phyloP scores from a whole-genome alignment of 1,140 invertebrate genomes.

The Heliconius congener region DNA sequence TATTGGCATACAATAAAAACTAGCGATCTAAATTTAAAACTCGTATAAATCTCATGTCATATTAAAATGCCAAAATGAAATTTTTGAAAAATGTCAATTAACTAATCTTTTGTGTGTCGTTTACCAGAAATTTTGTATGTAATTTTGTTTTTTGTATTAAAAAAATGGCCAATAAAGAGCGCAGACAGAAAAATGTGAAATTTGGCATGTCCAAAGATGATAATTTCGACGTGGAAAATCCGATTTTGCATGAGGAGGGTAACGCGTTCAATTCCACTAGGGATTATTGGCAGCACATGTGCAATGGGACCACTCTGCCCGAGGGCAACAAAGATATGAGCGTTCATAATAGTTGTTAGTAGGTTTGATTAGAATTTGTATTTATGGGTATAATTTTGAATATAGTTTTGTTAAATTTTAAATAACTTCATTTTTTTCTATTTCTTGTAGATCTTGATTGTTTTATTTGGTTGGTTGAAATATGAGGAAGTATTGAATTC shows the following conservation, averaged over 20 bases:
- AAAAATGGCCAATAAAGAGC: conserved; percentile 57
- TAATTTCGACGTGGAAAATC: conserved; percentile 50
- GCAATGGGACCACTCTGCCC: conserved; percentile 32
- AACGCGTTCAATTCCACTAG: conserved; percentile 55
- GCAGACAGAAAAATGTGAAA: conserved; percentile 63
- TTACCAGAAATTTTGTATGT: conserved; percentile 55
- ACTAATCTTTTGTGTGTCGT: conserved; percentile 49
- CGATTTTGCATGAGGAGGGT: conserved; percentile 46
- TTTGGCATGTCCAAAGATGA: conserved; percentile 68
- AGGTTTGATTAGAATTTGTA: background rate
- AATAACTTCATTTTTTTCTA: too few species aligned
- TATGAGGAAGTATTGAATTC: too few species aligned
- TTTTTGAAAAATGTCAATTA: conserved; percentile 37
- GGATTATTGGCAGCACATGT: conserved; percentile 68
- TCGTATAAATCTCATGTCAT: background rate
- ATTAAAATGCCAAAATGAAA: background rate
- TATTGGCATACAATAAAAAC: background rate
- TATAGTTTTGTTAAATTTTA: too few species aligned
- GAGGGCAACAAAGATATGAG: conserved; percentile 43
- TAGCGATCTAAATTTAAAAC: conserved; percentile 26
- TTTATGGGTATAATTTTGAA: background rate
- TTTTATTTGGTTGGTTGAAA: too few species aligned
- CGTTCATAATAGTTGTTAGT: conserved; percentile 45
- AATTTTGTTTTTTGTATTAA: conserved; percentile 39
- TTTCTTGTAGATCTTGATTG: too few species aligned